phyloP scores from a whole-genome alignment of 2,888 invertebrate species.

The Orthosia cruda region DNA sequence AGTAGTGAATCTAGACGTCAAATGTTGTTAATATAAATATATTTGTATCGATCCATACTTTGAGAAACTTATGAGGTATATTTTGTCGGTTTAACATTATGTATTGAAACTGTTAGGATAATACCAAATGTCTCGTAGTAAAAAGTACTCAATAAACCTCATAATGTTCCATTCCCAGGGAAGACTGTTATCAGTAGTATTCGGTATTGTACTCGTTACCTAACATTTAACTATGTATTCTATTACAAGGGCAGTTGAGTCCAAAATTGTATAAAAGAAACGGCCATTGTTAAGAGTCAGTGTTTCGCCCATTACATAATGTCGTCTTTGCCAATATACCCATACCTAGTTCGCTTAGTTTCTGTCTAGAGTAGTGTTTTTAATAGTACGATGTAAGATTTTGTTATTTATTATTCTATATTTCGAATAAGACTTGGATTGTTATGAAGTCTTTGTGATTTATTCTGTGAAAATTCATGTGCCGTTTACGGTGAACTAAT shows the following conservation, averaged over 20 bases:
- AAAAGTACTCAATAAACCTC: slow-evolving; percentile 15
- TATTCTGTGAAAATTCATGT: slow-evolving; percentile 79
- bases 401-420: slow-evolving; percentile 91
- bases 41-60: slow-evolving; percentile 53
- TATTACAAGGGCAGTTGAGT: slow-evolving; percentile 57
- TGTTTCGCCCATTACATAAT: slow-evolving; percentile 57
- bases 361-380: slow-evolving; percentile 85
- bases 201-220: slow-evolving; percentile 61
- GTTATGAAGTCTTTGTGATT: slow-evolving; percentile 85
- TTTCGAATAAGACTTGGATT: slow-evolving; percentile 88
- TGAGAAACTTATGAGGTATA: slow-evolving; percentile 19
- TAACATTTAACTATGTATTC: slow-evolving; percentile 60
- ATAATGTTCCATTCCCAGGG: slow-evolving; percentile 44
- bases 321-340: slow-evolving; percentile 82
- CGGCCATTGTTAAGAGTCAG: slow-evolving; percentile 61
- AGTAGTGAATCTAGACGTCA: slow-evolving; percentile 34
- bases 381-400: slow-evolving; percentile 84
- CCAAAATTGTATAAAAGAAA: slow-evolving; percentile 61
- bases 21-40: slow-evolving; percentile 41
- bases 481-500: slow-evolving; percentile 61
- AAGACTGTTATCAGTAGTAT: slow-evolving; percentile 43
- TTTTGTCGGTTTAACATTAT: slow-evolving; percentile 1
- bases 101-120: not conserved
- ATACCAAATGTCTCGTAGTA: slow-evolving; percentile 4
- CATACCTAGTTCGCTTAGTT: slow-evolving; percentile 86